Evolutionary conservation across 1,140 invertebrate species (phyloP).

Genomic region (Drosophila ogumai): DNA sequence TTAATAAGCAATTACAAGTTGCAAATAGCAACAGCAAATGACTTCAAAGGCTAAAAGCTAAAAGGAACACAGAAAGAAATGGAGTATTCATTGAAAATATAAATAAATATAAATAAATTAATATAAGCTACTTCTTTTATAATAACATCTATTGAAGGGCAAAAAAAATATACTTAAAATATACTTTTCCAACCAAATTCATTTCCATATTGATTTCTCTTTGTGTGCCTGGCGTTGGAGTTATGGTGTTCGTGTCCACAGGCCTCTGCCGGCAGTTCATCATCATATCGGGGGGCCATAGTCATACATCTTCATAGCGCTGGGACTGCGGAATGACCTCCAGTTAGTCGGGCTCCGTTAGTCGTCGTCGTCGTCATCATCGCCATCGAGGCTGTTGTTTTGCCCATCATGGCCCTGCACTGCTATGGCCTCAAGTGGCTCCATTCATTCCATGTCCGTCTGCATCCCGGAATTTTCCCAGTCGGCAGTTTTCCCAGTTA

Average conservation of each 20-base stretch:
- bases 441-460: constrained; percentile 54
- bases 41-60: constrained; percentile 79
- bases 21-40: constrained; percentile 80
- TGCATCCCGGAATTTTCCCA: constrained; percentile 25
- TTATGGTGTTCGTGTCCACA: constrained; percentile 22
- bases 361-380: constrained; percentile 20
- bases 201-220: not conserved
- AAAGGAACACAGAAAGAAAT: constrained; percentile 9
- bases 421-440: constrained; percentile 76
- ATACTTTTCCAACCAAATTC: no score
- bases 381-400: constrained; percentile 37
- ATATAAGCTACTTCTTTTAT: not conserved
- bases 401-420: constrained; percentile 51
- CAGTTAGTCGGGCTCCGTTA: constrained; percentile 63
- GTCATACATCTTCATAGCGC: constrained; percentile 69
- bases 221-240: constrained; percentile 23
- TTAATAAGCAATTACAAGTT: constrained; percentile 82
- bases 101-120: not conserved
- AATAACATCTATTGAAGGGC: no score
- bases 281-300: constrained; percentile 59
- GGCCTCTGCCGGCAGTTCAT: constrained; percentile 49
- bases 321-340: constrained; percentile 66
- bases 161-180: not conserved
- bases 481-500: constrained; percentile 24
- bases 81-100: not conserved